Evolutionary conservation across 2,113 vertebrate genomes (phyloP), one percentile per base, ranked within the genome.

Genomic region (Passer montanus): DNA sequence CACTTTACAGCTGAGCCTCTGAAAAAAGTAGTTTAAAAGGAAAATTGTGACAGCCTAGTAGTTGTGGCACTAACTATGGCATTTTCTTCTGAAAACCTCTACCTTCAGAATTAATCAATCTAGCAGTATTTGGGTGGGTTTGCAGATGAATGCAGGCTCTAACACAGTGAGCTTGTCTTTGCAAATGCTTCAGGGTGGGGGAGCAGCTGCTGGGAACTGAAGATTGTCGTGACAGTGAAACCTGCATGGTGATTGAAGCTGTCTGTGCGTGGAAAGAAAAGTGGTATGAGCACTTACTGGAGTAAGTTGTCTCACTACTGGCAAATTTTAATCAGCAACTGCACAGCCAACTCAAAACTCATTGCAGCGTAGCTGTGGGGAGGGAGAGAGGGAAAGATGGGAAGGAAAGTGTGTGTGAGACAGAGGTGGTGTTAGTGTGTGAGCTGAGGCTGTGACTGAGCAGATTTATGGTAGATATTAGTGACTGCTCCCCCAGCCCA

Each of bases 221-320:
- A 89, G 70, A n/a, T 70, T 37, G 50, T 53, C 0, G 0, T 85
- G 69, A 59, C 64, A 53, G 8, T 13, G 31, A 59, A 91, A 62
- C 35, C 50, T 15, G 0, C 31, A 0, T n/a, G 44, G 69, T 63
- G 82, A 60, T 56, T 18, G 8, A 77, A 91, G 63, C 53, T 68
- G 55, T 66, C 69, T 80, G 24, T 11, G 0, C 16, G 4, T 9
- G 27, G 46, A 63, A 77, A 62, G 58, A 73, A 59, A 56, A 88
- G 64, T 2, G 0, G 4, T 26, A 31, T 7, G 20, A 0, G 0
- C 21, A 22, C 35, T 37, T 37, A 37, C 68, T 47, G 2, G 24
- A 70, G 9, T 28, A 63, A 58, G 47, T 55, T 84, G 72, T 84
- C 28, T 86, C 60, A 84, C 67, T 58, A 5, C 63, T 73, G 72